Percentiles rank a stretch among this genome's conserved stretches.
These are phyloP conservation scores for Corythornis cristatus DNA, from an alignment of 2,113 vertebrate species.

Conservation along the genomic window DNA sequence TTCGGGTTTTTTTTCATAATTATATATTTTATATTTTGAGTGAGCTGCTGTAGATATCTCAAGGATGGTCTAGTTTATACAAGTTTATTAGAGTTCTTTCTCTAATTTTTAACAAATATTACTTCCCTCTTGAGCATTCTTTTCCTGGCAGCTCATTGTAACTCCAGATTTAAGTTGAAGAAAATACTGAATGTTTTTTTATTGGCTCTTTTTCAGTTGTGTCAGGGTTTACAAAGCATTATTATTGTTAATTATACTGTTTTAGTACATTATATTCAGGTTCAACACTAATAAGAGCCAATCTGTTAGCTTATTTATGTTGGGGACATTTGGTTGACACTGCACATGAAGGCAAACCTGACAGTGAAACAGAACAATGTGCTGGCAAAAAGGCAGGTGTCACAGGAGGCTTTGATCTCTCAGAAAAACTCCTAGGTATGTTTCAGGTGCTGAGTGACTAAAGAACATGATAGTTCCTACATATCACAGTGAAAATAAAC, in stretches of 20 bases:
- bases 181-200: not conserved
- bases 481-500: not conserved
- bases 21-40: not conserved
- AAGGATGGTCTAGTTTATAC: not conserved
- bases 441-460: not conserved
- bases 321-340: not conserved
- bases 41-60: not conserved
- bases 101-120: not conserved
- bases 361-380: not conserved
- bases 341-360: not conserved
- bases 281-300: not conserved
- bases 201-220: not conserved
- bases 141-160: not conserved
- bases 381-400: not conserved
- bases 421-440: rapidly evolving
- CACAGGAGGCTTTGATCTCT: not conserved
- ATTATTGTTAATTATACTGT: not conserved
- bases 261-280: not conserved
- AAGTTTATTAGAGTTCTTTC: not conserved
- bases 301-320: not conserved
- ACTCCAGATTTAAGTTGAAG: not conserved
- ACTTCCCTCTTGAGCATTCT: not conserved
- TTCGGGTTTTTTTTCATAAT: not conserved
- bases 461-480: not conserved
- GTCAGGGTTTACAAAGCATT: not conserved